Conservation (phyloP, 2,888 invertebrate species). For the Isoperla grammatica region DNA sequence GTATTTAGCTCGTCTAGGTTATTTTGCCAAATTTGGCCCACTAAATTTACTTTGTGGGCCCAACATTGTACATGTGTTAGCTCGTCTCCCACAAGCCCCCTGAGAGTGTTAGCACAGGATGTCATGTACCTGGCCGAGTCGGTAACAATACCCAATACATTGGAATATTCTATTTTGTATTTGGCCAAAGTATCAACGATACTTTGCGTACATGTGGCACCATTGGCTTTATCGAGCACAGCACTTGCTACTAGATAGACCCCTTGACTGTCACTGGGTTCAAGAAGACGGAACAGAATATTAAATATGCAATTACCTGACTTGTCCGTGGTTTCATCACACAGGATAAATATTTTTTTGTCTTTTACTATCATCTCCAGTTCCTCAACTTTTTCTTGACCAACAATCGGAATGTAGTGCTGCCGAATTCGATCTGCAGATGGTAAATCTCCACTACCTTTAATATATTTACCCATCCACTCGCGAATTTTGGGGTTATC, state of each 20-base stretch:
- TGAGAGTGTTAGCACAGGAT: not conserved
- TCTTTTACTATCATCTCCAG: conserved; percentile 5
- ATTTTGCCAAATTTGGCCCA: not conserved
- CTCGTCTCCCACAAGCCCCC: not conserved
- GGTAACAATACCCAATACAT: not conserved
- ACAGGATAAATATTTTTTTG: conserved; percentile 4
- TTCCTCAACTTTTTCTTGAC: not conserved
- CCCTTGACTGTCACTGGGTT: not conserved
- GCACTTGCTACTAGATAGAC: not conserved
- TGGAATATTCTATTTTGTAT: not conserved
- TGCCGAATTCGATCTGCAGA: not conserved
- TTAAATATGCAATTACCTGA: conserved; percentile 19
- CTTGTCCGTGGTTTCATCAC: conserved; percentile 23
- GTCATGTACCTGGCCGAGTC: not conserved
- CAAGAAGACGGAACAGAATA: not conserved
- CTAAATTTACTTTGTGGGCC: not conserved
- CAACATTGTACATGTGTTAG: not conserved
- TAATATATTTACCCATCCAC: not conserved
- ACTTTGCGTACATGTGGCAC: not conserved
- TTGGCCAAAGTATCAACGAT: not conserved
- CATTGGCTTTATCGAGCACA: not conserved
- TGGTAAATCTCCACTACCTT: conserved; percentile 23
- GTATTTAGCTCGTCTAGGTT: not conserved
- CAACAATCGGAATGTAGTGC: not conserved
- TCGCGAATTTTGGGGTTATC: not conserved